These are phyloP conservation scores for Xiphorhynchus erythropygius DNA, from an alignment of 2,797 vertebrate species.

Conservation along the genomic window DNA sequence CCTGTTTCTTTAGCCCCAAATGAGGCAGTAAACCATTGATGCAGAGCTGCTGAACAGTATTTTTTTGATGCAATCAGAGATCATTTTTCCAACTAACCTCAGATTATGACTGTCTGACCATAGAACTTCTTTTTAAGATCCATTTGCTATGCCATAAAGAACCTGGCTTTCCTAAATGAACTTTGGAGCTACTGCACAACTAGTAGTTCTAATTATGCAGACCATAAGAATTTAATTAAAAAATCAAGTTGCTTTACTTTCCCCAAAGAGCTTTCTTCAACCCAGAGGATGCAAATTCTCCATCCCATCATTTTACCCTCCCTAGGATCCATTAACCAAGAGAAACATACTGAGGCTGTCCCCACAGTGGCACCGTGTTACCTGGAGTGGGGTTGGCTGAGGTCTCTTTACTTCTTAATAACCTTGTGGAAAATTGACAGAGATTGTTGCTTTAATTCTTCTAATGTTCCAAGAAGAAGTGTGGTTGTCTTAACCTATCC, in stretches of 20 bases:
- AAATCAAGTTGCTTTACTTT: not conserved
- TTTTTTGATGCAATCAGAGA: not conserved
- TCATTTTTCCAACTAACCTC: not conserved
- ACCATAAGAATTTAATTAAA: conserved; percentile 19
- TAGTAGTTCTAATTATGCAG: not conserved
- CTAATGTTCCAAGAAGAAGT: not conserved
- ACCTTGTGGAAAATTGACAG: not conserved
- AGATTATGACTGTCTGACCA: not conserved
- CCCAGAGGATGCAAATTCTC: conserved; percentile 19
- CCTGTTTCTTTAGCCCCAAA: not conserved
- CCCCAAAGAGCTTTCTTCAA: not conserved
- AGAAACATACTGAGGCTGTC: not conserved
- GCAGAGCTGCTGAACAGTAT: not conserved
- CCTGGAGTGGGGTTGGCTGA: not conserved
- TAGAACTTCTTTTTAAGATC: not conserved
- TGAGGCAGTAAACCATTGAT: not conserved
- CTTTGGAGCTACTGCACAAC: not conserved
- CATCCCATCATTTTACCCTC: not conserved
- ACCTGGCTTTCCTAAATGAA: not conserved
- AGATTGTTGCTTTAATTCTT: not conserved
- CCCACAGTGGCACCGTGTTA: not conserved
- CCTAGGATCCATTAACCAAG: not conserved
- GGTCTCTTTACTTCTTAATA: not conserved
- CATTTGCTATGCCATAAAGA: not conserved
- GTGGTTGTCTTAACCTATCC: not conserved